Conservation (phyloP, 2,888 invertebrate genomes). For the Drosophila lutescens region DNA sequence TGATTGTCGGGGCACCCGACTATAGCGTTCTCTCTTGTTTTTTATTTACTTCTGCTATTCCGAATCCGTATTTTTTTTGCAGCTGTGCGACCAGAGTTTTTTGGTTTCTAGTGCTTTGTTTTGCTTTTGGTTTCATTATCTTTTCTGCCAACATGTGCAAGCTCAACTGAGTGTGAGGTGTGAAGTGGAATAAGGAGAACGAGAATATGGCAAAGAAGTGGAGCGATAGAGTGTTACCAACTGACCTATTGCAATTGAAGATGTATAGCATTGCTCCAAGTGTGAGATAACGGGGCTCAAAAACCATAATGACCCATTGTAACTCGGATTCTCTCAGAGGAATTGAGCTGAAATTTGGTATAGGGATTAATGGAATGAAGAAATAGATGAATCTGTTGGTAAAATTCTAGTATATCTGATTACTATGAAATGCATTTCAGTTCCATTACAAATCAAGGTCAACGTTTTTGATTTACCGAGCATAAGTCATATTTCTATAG, state of each 20-base stretch:
- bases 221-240: slow-evolving; percentile 18
- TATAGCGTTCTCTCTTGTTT: no score
- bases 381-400: not conserved
- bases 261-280: slow-evolving; percentile 4
- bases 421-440: not conserved
- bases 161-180: not conserved
- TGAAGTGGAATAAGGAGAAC: slow-evolving; percentile 1
- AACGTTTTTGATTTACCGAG: not conserved
- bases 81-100: slow-evolving; percentile 19
- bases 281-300: slow-evolving; percentile 6
- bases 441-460: not conserved
- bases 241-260: slow-evolving; percentile 27
- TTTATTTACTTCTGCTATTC: slow-evolving; percentile 18
- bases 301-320: not conserved
- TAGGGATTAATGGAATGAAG: no score
- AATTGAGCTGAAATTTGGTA: not conserved
- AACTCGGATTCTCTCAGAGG: not conserved
- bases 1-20: no score
- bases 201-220: slow-evolving; percentile 1
- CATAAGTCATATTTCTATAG: not conserved
- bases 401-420: not conserved
- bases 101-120: slow-evolving; percentile 8
- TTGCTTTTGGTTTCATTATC: slow-evolving; percentile 20
- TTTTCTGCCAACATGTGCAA: slow-evolving; percentile 23
- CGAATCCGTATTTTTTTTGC: slow-evolving; percentile 21